A percentile compares a stretch with the other conserved stretches of the same genome.
Evolutionary conservation across 1,140 invertebrate species (phyloP).

Genomic region (Steinernema khuongi): DNA sequence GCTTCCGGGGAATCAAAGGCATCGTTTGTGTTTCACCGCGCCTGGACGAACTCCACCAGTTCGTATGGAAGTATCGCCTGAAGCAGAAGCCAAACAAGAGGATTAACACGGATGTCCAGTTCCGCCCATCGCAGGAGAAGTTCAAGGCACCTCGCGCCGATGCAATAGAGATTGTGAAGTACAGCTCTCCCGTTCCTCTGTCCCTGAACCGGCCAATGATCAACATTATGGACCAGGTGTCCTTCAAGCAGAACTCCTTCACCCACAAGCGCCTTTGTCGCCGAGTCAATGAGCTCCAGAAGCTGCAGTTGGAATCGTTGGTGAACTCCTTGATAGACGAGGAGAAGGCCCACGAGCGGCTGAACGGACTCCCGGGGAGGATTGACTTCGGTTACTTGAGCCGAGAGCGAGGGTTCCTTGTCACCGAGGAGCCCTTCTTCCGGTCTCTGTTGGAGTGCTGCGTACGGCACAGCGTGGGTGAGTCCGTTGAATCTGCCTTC

Average conservation of each 20-base stretch:
- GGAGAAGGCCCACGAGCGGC: neutral
- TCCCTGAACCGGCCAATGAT: conserved; percentile 39
- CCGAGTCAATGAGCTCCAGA: conserved; percentile 40
- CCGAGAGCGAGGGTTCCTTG: conserved; percentile 34
- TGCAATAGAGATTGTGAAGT: conserved; percentile 39
- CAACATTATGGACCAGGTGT: conserved; percentile 45
- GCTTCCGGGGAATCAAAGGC: conserved; percentile 35
- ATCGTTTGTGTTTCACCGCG: conserved; percentile 27
- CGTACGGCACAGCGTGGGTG: conserved; percentile 28
- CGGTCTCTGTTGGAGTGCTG: conserved; percentile 37
- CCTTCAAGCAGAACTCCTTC: neutral
- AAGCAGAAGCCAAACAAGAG: too few relatives aligned
- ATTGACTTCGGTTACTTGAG: conserved; percentile 41
- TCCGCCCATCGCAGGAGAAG: conserved; percentile 3
- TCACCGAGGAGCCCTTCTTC: conserved; percentile 54
- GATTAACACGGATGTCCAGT: too few relatives aligned
- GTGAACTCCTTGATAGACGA: neutral
- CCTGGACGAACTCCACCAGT: too few relatives aligned
- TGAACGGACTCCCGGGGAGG: conserved; percentile 24
- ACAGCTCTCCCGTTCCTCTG: conserved; percentile 27
- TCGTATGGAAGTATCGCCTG: too few relatives aligned
- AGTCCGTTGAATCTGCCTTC: conserved; percentile 15
- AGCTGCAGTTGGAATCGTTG: conserved; percentile 23
- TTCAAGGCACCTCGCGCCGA: neutral
- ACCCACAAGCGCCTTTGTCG: conserved; percentile 34